Conservation (phyloP, 2,113 vertebrate species). For the Zapornia atra region DNA sequence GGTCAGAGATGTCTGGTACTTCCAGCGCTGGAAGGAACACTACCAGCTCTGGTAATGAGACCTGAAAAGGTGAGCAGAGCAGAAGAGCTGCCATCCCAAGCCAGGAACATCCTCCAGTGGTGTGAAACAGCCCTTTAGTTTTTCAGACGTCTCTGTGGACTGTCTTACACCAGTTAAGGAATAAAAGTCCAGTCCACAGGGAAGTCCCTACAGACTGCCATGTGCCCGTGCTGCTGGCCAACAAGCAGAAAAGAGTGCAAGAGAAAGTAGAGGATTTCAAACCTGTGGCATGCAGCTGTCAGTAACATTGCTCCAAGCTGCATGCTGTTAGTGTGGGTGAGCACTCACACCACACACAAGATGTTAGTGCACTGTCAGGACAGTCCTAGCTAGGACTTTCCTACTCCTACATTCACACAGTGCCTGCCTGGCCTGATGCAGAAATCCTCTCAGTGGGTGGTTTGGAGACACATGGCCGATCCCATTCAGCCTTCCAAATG, state of each 20-base stretch:
- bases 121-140: background rate
- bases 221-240: background rate
- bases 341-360: constrained; percentile 18
- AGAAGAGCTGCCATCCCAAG: background rate
- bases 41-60: background rate
- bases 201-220: background rate
- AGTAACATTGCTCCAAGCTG: background rate
- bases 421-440: constrained; percentile 94
- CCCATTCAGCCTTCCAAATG: constrained; percentile 43
- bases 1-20: background rate
- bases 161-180: background rate
- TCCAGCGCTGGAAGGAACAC: background rate
- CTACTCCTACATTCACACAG: constrained; percentile 15
- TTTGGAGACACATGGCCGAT: constrained; percentile 1
- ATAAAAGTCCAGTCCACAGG: background rate
- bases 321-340: constrained; percentile 63
- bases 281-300: background rate
- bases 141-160: background rate
- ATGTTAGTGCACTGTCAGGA: background rate
- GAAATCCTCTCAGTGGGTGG: constrained; percentile 85
- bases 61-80: background rate
- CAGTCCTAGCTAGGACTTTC: background rate
- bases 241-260: background rate
- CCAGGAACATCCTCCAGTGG: background rate
- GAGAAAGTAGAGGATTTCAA: background rate